phyloP scores from a whole-genome alignment of 2,888 invertebrate genomes.

The Nomada fabriciana region DNA sequence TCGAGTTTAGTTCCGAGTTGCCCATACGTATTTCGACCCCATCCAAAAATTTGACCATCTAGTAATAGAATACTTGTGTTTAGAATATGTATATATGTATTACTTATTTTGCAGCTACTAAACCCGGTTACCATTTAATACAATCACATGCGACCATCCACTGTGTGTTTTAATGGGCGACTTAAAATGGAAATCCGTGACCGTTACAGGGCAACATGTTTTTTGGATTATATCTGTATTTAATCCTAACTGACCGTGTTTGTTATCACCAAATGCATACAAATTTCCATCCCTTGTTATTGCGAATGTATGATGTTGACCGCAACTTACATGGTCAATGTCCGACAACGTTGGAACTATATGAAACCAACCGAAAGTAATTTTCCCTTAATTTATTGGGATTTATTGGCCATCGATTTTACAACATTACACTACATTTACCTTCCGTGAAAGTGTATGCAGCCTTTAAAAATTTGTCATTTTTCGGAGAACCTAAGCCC shows the following conservation, averaged over 20 bases:
- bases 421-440: conserved; percentile 25
- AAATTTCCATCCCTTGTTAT: conserved; percentile 86
- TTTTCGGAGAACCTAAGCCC: conserved; percentile 84
- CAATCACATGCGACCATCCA: conserved; percentile 92
- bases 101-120: neutral
- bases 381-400: neutral
- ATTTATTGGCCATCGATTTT: neutral
- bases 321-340: conserved; percentile 89
- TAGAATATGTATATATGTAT: neutral
- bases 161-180: conserved; percentile 85
- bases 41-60: conserved; percentile 88
- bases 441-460: conserved; percentile 53
- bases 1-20: conserved; percentile 87
- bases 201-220: conserved; percentile 86
- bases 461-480: neutral
- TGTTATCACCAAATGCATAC: conserved; percentile 93
- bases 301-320: conserved; percentile 92
- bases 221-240: conserved; percentile 84
- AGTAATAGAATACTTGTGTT: conserved; percentile 71
- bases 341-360: conserved; percentile 86
- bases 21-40: conserved; percentile 93
- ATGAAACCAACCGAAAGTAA: neutral
- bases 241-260: conserved; percentile 91
- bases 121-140: conserved; percentile 80
- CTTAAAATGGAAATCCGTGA: conserved; percentile 69